Evolutionary conservation across 2,113 vertebrate species (phyloP), one percentile per base, ranked within the genome.

Genomic region (Chionis minor): DNA sequence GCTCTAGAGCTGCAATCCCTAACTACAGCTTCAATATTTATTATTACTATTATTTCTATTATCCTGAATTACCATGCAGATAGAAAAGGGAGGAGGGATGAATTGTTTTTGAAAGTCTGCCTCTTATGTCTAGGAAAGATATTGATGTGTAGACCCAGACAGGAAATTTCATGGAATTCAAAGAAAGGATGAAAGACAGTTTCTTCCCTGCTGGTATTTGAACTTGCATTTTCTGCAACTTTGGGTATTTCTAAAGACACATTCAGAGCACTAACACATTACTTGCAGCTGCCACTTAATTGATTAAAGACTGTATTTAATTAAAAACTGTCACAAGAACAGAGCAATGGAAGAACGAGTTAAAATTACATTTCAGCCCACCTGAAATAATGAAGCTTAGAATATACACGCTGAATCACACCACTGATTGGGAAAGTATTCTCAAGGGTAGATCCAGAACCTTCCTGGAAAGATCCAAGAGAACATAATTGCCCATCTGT

Each of bases 271-370:
- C 74, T 94, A 95, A 44, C 66, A 94, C 15, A 20, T 85, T 80
- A 94, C 71, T 94, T 88, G 59, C 74, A 90, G 78, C 94, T 93
- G 81, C 71, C 62, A 93, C 67, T 90, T 96, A 94, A 95, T 94
- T 96, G 96, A 94, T 95, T 96, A 96, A 95, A 97, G 84, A 75
- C 70, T 88, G 42, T 67, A 47, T 86, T 97, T 96, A 96, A 96
- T 97, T 96, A 97, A 96, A 96, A 95, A 80, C n/a, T 42, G 24
- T 93, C 67, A 33, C 51, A 77, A 91, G 78, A 90, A 85, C 45
- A 85, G 70, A 87, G 51, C 0, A 0, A 89, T 88, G 54, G 92
- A 95, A 95, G 21, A 38, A 66, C 62, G 63, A 65, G 71, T 82
- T 90, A 80, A 97, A 96, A 91, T 73, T 90, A 88, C 55, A 83